Evolutionary conservation across 2,888 invertebrate genomes (phyloP).

Genomic region (Phymatocera aterrima): DNA sequence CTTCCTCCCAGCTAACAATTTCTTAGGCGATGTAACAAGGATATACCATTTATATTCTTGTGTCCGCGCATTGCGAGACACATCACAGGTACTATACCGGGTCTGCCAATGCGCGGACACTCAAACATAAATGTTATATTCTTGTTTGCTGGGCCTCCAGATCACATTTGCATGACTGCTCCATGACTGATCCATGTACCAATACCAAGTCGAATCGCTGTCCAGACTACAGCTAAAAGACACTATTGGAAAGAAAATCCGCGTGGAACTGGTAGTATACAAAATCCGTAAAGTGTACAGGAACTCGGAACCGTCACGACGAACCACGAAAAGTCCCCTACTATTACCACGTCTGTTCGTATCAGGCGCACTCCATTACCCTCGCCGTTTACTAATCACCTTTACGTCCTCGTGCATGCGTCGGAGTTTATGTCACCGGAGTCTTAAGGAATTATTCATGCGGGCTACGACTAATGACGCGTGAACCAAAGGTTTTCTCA

Average conservation of each 20-base stretch:
- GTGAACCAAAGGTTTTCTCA: slow-evolving; percentile 45
- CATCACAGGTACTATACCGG: too few relatives aligned
- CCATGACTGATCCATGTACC: slow-evolving; percentile 45
- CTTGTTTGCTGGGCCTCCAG: too few relatives aligned
- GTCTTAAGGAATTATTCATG: slow-evolving; percentile 48
- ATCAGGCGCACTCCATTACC: slow-evolving; percentile 48
- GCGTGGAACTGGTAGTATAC: neutral
- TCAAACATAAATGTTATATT: too few relatives aligned
- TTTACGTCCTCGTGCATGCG: slow-evolving; percentile 43
- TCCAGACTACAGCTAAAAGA: slow-evolving; percentile 24
- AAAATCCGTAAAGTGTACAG: slow-evolving; percentile 9
- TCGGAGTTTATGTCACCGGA: slow-evolving; percentile 45
- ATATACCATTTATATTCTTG: too few relatives aligned
- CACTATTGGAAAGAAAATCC: slow-evolving; percentile 10
- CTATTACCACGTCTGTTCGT: slow-evolving; percentile 44
- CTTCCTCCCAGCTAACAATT: slow-evolving; percentile 29
- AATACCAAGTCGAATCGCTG: slow-evolving; percentile 9
- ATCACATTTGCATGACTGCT: slow-evolving; percentile 17
- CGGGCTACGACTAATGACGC: slow-evolving; percentile 46
- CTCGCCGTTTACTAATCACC: slow-evolving; percentile 46
- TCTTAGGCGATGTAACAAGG: too few relatives aligned
- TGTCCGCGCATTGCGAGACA: too few relatives aligned
- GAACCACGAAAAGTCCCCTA: slow-evolving; percentile 29
- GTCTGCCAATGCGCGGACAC: too few relatives aligned
- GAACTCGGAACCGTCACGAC: slow-evolving; percentile 4